Evolutionary conservation across 2,888 invertebrate genomes (phyloP), one percentile per base, ranked within the genome.

Genomic region (Calliopum simillimum): DNA sequence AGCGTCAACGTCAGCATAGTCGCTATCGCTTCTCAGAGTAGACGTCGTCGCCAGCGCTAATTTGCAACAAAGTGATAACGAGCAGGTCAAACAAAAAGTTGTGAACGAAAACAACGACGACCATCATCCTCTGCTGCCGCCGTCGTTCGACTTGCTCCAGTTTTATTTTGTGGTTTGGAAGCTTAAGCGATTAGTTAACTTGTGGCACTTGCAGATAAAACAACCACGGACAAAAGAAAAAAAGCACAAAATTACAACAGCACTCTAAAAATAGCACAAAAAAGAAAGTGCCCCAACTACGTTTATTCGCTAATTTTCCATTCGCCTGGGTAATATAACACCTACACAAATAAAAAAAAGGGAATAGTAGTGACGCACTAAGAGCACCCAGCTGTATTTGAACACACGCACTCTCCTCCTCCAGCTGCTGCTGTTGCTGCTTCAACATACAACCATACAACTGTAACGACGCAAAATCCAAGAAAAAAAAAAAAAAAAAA

Each of bases 31-130:
- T 13, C 46, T 13, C 47, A 62, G 33, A 58, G 46, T 19, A 47
- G 68, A 43, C 53, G 44, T 19, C 16, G 61, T 12, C 14, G 19
- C 46, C 56, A 46, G 56, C 44, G 58, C 67, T 69, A 74, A 78
- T 81, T 80, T 71, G 70, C 81, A 79, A 77, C 23, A 64, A 69
- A 78, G 80, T 81, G 81, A 78, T 81, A 80, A 81, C 74, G 64
- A 73, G 16, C 51, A 33, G 33, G 33, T 33, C 33, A 33, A 33
- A 33, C 33, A 33, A 33, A 33, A 33, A 33, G 33, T 33, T 33
- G 33, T 33, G 33, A 33, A 33, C 33, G 25, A 63, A 21, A 47
- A 12, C 59, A 59, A 64, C 51, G 25, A 44, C 33, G 23, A 13
- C 41, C 19, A n/a, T 33, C 1, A 16, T 16, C 13, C n/a, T 4